Conservation (phyloP, 2,113 vertebrate genomes). For the Periophthalmodon schlosseri region DNA sequence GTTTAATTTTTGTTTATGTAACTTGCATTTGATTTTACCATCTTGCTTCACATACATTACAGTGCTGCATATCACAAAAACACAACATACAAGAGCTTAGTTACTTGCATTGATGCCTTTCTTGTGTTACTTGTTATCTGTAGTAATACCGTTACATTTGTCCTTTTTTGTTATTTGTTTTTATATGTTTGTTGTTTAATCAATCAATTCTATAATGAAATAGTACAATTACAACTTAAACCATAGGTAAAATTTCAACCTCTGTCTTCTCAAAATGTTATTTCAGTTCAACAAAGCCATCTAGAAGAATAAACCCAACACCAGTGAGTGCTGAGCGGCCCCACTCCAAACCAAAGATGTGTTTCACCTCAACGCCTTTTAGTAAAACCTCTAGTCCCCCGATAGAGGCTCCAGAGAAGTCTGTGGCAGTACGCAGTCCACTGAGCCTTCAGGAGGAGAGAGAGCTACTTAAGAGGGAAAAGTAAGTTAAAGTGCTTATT, state of each 20-base stretch:
- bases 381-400: slow-evolving; percentile 74
- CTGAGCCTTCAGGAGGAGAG: slow-evolving; percentile 90
- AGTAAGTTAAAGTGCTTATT: slow-evolving; percentile 70
- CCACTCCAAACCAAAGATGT: slow-evolving; percentile 92
- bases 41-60: too few species aligned
- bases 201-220: too few species aligned
- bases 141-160: too few species aligned
- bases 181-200: too few species aligned
- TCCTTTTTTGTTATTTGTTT: too few species aligned
- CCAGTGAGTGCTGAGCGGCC: slow-evolving; percentile 89
- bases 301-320: slow-evolving; percentile 95
- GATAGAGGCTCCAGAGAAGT: slow-evolving; percentile 68
- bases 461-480: slow-evolving; percentile 91
- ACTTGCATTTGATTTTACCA: too few species aligned
- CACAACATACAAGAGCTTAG: neutral
- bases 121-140: too few species aligned
- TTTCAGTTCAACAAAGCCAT: slow-evolving; percentile 87
- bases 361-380: slow-evolving; percentile 94
- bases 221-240: too few species aligned
- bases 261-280: neutral
- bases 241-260: too few species aligned
- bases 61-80: neutral
- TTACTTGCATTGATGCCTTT: too few species aligned
- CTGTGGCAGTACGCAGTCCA: slow-evolving; percentile 51
- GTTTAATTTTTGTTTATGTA: too few species aligned